Conservation (phyloP, 1,140 invertebrate species). For the Drosophila kikkawai region DNA sequence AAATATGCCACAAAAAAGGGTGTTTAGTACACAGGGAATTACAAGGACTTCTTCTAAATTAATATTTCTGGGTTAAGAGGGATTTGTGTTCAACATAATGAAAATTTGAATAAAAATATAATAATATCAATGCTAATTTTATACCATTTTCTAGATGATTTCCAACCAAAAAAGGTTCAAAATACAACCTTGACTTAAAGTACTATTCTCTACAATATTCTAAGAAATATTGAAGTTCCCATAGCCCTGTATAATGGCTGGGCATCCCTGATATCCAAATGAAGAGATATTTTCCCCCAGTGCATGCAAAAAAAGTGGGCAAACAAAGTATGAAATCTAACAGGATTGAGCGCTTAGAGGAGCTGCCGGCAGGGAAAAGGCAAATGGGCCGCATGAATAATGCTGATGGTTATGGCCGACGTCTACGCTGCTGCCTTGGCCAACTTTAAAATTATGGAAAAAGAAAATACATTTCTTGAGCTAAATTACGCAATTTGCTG, state of each 20-base stretch:
- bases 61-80: background rate
- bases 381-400: conserved; percentile 46
- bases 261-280: too few relatives aligned
- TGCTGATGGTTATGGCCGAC: conserved; percentile 50
- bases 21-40: background rate
- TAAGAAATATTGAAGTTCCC: fast-evolving
- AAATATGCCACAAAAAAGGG: conserved; percentile 46
- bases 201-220: background rate
- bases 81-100: background rate
- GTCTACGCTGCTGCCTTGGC: conserved; percentile 1
- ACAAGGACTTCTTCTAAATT: background rate
- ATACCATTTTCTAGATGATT: too few relatives aligned
- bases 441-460: conserved; percentile 47
- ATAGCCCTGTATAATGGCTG: fast-evolving
- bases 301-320: conserved; percentile 1
- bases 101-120: too few relatives aligned
- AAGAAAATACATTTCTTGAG: conserved; percentile 53
- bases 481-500: conserved; percentile 64
- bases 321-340: conserved; percentile 35
- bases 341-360: conserved; percentile 41
- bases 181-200: too few relatives aligned
- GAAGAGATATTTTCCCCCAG: background rate
- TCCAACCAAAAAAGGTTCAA: too few relatives aligned
- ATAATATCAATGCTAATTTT: too few relatives aligned
- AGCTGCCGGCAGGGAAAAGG: background rate